phyloP scores from a whole-genome alignment of 2,888 invertebrate genomes.

The Cloeon dipterum region DNA sequence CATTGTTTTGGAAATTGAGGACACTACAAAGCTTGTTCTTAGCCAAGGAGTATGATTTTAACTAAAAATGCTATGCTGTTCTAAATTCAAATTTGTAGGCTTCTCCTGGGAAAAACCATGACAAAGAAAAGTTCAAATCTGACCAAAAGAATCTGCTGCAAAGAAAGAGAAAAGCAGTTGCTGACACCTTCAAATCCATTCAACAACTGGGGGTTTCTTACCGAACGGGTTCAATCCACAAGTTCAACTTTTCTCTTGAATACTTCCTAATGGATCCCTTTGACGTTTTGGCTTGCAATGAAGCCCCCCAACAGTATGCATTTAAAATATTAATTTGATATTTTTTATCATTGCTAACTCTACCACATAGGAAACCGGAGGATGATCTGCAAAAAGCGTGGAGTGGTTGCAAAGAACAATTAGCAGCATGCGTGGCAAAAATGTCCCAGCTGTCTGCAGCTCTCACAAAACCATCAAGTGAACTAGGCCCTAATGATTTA shows the following conservation, averaged over 20 bases:
- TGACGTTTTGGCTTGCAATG: slow-evolving; percentile 17
- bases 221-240: slow-evolving; percentile 32
- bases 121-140: slow-evolving; percentile 50
- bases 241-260: slow-evolving; percentile 13
- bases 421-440: slow-evolving; percentile 44
- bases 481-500: slow-evolving; percentile 55
- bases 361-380: slow-evolving; percentile 15
- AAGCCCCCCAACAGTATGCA: too few species aligned
- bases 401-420: slow-evolving; percentile 52
- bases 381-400: slow-evolving; percentile 31
- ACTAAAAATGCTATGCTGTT: background rate
- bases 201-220: slow-evolving; percentile 55
- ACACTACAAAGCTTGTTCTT: too few species aligned
- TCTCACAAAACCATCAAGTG: slow-evolving; percentile 38
- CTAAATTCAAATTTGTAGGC: slow-evolving; percentile 1
- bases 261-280: slow-evolving; percentile 41
- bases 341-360: too few species aligned
- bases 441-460: slow-evolving; percentile 35
- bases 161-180: slow-evolving; percentile 62
- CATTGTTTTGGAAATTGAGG: too few species aligned
- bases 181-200: slow-evolving; percentile 66
- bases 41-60: too few species aligned
- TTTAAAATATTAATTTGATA: too few species aligned
- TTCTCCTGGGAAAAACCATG: too few species aligned
- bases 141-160: slow-evolving; percentile 52